Percentiles rank a stretch among this genome's conserved stretches.
Conservation (phyloP, 2,888 invertebrate genomes). For the Tetragonula carbonaria region DNA sequence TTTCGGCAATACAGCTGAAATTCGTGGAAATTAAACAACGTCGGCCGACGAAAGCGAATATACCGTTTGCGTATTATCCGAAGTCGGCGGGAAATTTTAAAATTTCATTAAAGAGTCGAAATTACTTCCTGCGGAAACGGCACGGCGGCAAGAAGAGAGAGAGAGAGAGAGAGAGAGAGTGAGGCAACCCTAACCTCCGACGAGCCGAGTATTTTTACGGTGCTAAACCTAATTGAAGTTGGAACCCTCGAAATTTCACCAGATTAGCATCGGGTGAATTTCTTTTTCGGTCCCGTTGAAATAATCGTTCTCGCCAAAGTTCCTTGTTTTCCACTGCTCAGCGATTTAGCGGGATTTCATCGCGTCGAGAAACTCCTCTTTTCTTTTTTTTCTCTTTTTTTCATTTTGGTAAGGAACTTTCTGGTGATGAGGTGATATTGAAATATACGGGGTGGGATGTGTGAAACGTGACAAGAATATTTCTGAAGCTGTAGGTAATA, state of each 20-base stretch:
- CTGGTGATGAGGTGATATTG: background rate
- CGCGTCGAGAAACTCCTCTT: too few species aligned
- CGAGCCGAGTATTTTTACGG: constrained; percentile 68
- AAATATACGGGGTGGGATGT: background rate
- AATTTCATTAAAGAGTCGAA: constrained; percentile 77
- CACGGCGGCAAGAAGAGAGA: background rate
- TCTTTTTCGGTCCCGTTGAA: constrained; percentile 35
- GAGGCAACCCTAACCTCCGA: constrained; percentile 31
- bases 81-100: constrained; percentile 73
- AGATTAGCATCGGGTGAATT: constrained; percentile 61
- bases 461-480: background rate
- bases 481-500: background rate
- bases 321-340: constrained; percentile 15
- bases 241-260: constrained; percentile 61
- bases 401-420: background rate
- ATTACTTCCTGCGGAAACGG: constrained; percentile 74
- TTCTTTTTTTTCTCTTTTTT: background rate
- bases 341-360: constrained; percentile 10
- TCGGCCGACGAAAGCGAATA: constrained; percentile 33
- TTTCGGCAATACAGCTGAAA: background rate
- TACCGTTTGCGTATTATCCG: constrained; percentile 67
- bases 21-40: constrained; percentile 51
- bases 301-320: constrained; percentile 13
- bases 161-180: constrained; percentile 12
- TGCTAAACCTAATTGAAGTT: constrained; percentile 77